These are phyloP conservation scores for Gopherus evgoodei DNA, from an alignment of 2,113 vertebrate genomes.

Conservation along the genomic window DNA sequence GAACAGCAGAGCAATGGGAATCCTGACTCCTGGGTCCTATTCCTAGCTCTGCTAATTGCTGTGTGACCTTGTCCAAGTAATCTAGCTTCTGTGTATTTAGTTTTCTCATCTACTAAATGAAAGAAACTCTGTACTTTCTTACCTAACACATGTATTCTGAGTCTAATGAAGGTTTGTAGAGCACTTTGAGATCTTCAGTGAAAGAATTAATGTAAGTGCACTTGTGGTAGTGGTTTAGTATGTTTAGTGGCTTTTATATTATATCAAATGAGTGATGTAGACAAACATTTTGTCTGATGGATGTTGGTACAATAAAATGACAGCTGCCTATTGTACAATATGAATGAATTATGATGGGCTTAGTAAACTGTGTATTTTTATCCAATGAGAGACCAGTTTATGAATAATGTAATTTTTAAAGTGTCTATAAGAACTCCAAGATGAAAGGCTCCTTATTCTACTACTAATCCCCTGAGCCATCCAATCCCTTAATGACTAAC, in stretches of 20 bases:
- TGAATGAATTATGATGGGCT: neutral
- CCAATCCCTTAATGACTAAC: neutral
- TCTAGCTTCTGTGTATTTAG: neutral
- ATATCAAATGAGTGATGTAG: neutral
- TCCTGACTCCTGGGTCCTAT: neutral
- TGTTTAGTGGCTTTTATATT: neutral
- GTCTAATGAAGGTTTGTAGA: neutral
- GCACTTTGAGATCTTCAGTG: neutral
- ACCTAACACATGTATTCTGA: neutral
- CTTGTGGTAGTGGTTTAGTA: neutral
- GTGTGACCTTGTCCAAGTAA: neutral
- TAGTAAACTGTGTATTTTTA: neutral
- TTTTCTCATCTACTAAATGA: neutral
- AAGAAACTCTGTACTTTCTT: accelerated
- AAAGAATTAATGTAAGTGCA: neutral
- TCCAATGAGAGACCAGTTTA: neutral
- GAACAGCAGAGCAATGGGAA: neutral
- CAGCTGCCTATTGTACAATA: neutral
- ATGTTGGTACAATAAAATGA: neutral
- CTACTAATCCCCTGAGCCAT: neutral
- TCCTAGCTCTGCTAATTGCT: neutral
- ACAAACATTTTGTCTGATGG: neutral
- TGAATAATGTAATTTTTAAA: neutral
- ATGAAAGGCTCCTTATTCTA: neutral
- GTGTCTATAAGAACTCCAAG: neutral